Conservation (phyloP, 2,797 vertebrate genomes). For the Gambelia wislizenii region DNA sequence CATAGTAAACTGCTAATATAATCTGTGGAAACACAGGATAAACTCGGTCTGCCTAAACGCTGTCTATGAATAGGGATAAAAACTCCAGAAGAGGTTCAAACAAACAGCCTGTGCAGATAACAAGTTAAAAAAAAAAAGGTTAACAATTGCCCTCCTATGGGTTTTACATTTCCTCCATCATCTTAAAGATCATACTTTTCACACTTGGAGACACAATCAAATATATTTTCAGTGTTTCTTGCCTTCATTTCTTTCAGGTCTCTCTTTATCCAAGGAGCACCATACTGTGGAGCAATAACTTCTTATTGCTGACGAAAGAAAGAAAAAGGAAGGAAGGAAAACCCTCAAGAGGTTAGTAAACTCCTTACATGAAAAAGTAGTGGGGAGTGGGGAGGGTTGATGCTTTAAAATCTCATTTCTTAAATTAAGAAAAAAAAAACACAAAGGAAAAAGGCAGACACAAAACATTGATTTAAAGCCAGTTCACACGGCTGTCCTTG, state of each 20-base stretch:
- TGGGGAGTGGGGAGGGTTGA: constrained; percentile 52
- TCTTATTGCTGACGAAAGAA: too few species aligned
- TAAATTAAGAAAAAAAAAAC: constrained; percentile 64
- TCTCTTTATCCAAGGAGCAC: neutral
- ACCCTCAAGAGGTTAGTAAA: neutral
- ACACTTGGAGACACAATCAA: constrained; percentile 1
- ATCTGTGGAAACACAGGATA: too few species aligned
- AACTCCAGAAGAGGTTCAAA: too few species aligned
- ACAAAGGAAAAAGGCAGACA: constrained; percentile 18
- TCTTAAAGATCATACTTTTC: neutral
- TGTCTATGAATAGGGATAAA: too few species aligned
- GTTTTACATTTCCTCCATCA: neutral
- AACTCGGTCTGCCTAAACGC: too few species aligned
- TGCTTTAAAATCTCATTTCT: constrained; percentile 64
- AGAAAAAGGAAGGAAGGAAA: constrained; percentile 10
- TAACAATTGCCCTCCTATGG: neutral
- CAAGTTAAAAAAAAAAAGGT: too few species aligned
- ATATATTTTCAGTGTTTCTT: neutral
- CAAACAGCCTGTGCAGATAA: too few species aligned
- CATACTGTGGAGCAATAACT: constrained; percentile 7
- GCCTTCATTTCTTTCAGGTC: neutral
- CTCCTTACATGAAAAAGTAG: neutral
- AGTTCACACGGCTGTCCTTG: constrained; percentile 79
- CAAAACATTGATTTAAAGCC: constrained; percentile 77
- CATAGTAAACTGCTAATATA: too few species aligned